Evolutionary conservation across 2,797 vertebrate genomes (phyloP).

Genomic region (Tolypeutes matacus): DNA sequence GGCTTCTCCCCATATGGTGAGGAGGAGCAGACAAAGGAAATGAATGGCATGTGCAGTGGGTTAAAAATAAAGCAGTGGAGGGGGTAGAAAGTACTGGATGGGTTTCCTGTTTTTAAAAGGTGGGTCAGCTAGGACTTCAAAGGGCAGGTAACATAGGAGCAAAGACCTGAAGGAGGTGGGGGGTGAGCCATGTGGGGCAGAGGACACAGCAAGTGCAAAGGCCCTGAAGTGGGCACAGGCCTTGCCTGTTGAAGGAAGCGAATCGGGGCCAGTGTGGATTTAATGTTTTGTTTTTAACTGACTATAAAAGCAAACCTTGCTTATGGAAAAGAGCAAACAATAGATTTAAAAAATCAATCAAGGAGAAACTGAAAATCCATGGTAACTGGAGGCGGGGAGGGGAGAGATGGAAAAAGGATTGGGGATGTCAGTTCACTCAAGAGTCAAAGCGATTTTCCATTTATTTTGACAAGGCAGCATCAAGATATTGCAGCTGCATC

Average conservation of each 20-base stretch:
- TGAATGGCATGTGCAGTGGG: background rate
- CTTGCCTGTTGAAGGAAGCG: background rate
- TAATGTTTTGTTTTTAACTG: background rate
- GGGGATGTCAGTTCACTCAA: background rate
- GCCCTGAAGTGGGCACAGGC: no score
- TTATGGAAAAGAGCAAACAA: background rate
- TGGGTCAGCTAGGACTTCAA: background rate
- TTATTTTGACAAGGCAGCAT: constrained; percentile 60
- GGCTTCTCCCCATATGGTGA: background rate
- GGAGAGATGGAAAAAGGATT: background rate
- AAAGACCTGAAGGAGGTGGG: background rate
- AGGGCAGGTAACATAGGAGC: background rate
- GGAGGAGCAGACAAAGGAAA: background rate
- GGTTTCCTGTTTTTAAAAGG: background rate
- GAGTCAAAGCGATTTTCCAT: background rate
- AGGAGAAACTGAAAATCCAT: background rate
- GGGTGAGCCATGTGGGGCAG: background rate
- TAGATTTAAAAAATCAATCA: background rate
- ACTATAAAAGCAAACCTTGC: background rate
- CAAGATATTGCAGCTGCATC: constrained; percentile 7
- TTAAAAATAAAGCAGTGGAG: background rate
- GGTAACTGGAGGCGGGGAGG: background rate
- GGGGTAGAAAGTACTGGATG: background rate
- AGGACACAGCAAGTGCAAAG: no score
- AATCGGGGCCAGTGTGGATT: background rate